Conservation (phyloP, 2,888 invertebrate species). For the Ormyrus pomaceus region DNA sequence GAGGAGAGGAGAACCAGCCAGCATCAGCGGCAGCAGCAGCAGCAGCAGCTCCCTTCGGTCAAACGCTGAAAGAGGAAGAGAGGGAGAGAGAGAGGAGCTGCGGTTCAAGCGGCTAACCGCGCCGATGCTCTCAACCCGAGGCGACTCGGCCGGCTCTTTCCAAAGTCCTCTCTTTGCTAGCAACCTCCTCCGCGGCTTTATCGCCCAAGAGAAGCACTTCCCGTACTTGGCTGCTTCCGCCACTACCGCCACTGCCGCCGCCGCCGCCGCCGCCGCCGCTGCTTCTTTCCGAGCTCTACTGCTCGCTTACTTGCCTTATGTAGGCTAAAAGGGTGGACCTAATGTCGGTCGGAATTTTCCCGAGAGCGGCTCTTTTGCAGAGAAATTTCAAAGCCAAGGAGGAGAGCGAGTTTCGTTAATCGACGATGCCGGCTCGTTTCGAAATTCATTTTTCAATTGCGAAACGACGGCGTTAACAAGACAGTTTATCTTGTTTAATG, state of each 20-base stretch:
- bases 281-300: neutral
- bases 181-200: constrained; percentile 35
- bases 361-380: neutral
- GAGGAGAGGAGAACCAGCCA: no score
- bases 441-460: no score
- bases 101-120: constrained; percentile 73
- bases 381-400: neutral
- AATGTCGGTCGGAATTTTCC: constrained; percentile 28
- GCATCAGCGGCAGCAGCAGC: no score
- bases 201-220: constrained; percentile 57
- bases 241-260: neutral
- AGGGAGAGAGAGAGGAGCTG: constrained; percentile 63
- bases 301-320: neutral
- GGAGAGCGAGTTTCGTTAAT: neutral
- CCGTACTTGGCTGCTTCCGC: constrained; percentile 52
- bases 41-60: constrained; percentile 15
- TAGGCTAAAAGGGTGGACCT: constrained; percentile 27
- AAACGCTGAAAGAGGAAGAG: constrained; percentile 19
- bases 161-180: neutral
- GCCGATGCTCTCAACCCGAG: constrained; percentile 73
- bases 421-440: no score
- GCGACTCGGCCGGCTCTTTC: constrained; percentile 57
- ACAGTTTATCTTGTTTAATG: no score
- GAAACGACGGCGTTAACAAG: no score
- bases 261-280: neutral